Evolutionary conservation across 37 sponge, comb jelly and placozoan genomes (phyloP), one percentile per base, ranked within the genome.

Genomic region (Halichondria panicea): DNA sequence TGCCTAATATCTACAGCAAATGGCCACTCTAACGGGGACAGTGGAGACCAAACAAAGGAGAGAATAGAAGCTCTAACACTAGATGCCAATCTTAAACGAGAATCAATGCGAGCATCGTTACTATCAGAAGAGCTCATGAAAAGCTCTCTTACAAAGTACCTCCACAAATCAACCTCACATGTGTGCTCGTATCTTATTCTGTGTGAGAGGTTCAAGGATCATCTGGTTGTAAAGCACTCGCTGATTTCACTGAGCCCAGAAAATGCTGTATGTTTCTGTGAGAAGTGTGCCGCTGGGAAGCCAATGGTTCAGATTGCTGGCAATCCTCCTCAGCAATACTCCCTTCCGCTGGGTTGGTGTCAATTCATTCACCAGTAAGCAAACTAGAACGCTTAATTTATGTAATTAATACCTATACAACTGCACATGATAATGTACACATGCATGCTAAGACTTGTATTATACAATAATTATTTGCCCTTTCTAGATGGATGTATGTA

Each of bases 131-230:
- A 76, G 61, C 48, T 84, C 24, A 22, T 42, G 50, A 84, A 71
- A 32, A 38, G 57, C 24, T 74, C 84, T 24, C n/a, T 76, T 35
- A n/a, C n/a, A n/a, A n/a, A n/a, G n/a, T n/a, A n/a, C n/a, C 41
- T 44, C 5, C 59, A 32, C 35, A 39, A 1, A 28, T 27, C 40
- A 8, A 39, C 1, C 6, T 6, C 44, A 5, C 84, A 39, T 31
- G 11, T 50, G 35, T 83, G 76, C 61, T 33, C 75, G 1, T 43
- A 43, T 54, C 43, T 67, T 52, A 35, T 35, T 34, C 63, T 56
- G 48, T 84, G 71, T 59, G 70, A 76, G 63, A 25, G 77, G 11
- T 84, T 70, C 71, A 84, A 84, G 61, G 85, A 84, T 32, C 50
- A 69, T 39, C 63, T 84, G 30, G 40, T 84, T 40, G 54, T 64